Conservation (phyloP, 2,113 vertebrate genomes). For the Recurvirostra avosetta region DNA sequence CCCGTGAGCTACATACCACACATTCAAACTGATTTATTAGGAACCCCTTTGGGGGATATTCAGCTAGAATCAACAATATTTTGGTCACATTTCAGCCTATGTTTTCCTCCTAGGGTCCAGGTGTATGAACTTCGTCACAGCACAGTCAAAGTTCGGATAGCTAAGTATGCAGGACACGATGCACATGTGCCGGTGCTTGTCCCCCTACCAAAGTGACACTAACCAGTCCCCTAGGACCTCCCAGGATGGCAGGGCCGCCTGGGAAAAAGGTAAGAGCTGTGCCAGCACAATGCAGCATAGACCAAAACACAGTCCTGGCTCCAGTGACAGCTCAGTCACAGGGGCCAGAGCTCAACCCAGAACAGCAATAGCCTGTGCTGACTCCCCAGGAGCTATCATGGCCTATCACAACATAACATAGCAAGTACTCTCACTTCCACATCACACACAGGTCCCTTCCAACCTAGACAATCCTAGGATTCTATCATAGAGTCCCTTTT, state of each 20-base stretch:
- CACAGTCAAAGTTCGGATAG: slow-evolving; percentile 72
- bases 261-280: slow-evolving; percentile 64
- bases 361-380: neutral
- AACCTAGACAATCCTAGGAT: no score
- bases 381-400: neutral
- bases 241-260: slow-evolving; percentile 45
- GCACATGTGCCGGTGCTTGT: slow-evolving; percentile 74
- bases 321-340: neutral
- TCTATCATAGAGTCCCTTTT: neutral
- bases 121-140: slow-evolving; percentile 75
- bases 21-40: neutral
- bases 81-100: neutral
- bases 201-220: slow-evolving; percentile 74
- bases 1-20: neutral
- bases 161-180: slow-evolving; percentile 73
- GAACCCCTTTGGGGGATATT: neutral
- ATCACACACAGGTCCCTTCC: neutral
- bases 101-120: slow-evolving; percentile 68
- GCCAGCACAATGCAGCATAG: neutral
- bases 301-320: neutral
- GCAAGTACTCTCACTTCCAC: neutral
- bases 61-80: neutral
- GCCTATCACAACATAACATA: neutral
- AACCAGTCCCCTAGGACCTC: slow-evolving; percentile 70
- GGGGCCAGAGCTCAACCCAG: neutral